These are phyloP conservation scores for Neosilurus hyrtlii DNA, from an alignment of 2,797 vertebrate species.

Conservation along the genomic window DNA sequence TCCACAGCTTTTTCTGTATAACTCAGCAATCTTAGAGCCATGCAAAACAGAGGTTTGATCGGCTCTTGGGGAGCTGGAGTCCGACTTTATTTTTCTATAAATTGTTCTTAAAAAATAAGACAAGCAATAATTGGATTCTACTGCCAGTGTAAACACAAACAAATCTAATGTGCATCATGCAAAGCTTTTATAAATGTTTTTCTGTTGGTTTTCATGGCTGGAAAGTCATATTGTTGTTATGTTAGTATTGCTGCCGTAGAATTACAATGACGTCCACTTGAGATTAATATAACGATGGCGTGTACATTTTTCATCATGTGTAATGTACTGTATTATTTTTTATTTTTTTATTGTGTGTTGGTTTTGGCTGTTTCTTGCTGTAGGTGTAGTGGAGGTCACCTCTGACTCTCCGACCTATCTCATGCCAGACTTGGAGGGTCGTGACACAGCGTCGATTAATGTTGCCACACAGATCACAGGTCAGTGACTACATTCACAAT, in stretches of 20 bases:
- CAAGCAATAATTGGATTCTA: conserved; percentile 35
- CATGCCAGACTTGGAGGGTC: conserved; percentile 56
- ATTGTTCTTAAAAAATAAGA: conserved; percentile 49
- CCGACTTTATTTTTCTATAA: conserved; percentile 55
- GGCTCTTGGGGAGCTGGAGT: conserved; percentile 45
- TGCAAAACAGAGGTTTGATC: conserved; percentile 46
- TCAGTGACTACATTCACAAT: conserved; percentile 24
- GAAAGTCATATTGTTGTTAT: conserved; percentile 51
- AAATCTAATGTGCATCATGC: conserved; percentile 47
- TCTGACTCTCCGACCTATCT: conserved; percentile 58
- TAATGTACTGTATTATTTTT: background rate
- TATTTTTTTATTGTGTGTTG: background rate
- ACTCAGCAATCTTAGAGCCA: conserved; percentile 32
- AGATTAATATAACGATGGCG: conserved; percentile 5
- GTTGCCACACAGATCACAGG: conserved; percentile 61
- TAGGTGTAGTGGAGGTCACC: conserved; percentile 63
- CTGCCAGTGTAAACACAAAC: conserved; percentile 66
- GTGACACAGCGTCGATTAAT: conserved; percentile 60
- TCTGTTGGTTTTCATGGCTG: conserved; percentile 58
- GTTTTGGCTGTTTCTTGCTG: conserved; percentile 21
- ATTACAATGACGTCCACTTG: background rate
- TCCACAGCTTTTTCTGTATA: conserved; percentile 12
- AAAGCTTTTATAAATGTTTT: conserved; percentile 54
- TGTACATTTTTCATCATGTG: conserved; percentile 7
- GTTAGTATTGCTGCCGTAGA: background rate